A percentile compares a stretch with the other conserved stretches of the same genome.
Conservation (phyloP, 2,113 vertebrate species). For the Monarcha castaneiventris region DNA sequence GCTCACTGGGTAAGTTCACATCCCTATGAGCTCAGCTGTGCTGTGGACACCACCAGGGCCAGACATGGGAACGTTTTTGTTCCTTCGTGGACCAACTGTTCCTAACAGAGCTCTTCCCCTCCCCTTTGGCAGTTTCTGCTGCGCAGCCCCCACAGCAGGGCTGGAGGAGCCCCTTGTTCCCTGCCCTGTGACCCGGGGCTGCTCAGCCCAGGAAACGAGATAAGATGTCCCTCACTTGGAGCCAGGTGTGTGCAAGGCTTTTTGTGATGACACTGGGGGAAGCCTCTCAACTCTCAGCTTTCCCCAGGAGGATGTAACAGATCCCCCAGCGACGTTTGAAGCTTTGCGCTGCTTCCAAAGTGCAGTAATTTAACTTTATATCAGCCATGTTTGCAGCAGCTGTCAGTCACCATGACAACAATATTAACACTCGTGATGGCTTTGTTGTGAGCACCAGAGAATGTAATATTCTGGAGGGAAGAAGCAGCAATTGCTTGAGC, state of each 20-base stretch:
- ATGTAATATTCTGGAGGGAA: not conserved
- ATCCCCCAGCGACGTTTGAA: not conserved
- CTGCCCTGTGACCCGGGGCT: not conserved
- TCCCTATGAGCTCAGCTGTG: not conserved
- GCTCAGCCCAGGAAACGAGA: not conserved
- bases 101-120: not conserved
- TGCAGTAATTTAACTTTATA: not conserved
- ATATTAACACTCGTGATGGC: constrained; percentile 12
- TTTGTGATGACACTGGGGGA: not conserved
- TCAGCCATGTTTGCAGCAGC: constrained; percentile 44
- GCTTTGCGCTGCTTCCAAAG: not conserved
- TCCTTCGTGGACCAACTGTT: rapidly evolving
- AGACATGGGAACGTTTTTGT: rapidly evolving
- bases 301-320: not conserved
- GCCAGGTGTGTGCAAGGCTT: not conserved
- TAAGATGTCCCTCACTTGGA: not conserved
- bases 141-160: rapidly evolving
- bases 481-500: not conserved
- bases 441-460: constrained; percentile 23
- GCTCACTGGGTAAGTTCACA: not conserved
- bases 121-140: rapidly evolving
- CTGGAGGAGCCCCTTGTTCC: not conserved
- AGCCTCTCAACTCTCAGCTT: not conserved
- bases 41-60: not conserved
- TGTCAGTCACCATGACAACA: constrained; percentile 58